These are phyloP conservation scores for Dicentrarchus labrax DNA, from an alignment of 2,113 vertebrate genomes.

Conservation along the genomic window DNA sequence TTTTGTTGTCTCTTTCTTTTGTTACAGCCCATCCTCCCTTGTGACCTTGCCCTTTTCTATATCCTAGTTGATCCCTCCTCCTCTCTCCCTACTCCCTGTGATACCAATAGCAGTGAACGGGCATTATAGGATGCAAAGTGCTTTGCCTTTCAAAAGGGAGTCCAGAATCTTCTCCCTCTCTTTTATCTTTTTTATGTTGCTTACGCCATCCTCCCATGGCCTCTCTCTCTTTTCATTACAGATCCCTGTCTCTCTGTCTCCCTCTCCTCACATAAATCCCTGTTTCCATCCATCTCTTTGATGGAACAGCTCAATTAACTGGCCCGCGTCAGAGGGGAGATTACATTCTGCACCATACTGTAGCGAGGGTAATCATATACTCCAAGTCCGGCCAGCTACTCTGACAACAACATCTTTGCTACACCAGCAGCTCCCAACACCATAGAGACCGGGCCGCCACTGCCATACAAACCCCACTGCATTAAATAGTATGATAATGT, in stretches of 20 bases:
- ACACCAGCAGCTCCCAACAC: conserved; percentile 37
- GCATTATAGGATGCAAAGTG: conserved; percentile 59
- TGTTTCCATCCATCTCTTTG: conserved; percentile 70
- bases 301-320: conserved; percentile 78
- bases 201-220: conserved; percentile 17
- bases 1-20: conserved; percentile 12
- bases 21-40: conserved; percentile 19
- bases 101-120: conserved; percentile 28
- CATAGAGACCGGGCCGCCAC: conserved; percentile 21
- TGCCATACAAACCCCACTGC: conserved; percentile 52
- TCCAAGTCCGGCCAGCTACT: conserved; percentile 42
- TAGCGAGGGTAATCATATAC: conserved; percentile 60
- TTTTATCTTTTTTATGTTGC: conserved; percentile 33
- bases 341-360: conserved; percentile 68
- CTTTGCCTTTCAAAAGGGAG: conserved; percentile 52
- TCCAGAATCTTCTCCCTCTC: conserved; percentile 26
- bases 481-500: conserved; percentile 77
- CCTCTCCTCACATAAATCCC: conserved; percentile 61
- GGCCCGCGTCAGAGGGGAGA: conserved; percentile 60
- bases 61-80: conserved; percentile 34
- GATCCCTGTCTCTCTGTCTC: conserved; percentile 29
- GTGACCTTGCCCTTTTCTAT: conserved; percentile 59
- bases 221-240: conserved; percentile 28
- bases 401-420: conserved; percentile 60
- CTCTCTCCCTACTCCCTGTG: conserved; percentile 7